Conservation (phyloP, 2,113 vertebrate species). For the Periophthalmus modestus region DNA sequence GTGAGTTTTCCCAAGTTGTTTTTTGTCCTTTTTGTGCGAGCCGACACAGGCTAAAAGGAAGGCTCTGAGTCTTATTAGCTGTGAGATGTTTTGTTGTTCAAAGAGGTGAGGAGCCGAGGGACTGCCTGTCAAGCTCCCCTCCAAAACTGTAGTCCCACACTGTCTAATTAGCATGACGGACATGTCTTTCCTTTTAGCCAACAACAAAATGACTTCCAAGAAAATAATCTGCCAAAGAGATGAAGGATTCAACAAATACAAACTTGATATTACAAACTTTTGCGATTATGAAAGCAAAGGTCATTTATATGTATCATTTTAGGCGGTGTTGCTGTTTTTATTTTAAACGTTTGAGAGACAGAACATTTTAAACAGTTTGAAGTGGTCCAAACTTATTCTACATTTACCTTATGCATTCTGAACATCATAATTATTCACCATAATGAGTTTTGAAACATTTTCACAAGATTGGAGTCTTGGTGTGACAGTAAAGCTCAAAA, state of each 20-base stretch:
- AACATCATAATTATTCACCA: too few species aligned
- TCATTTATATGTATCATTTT: background rate
- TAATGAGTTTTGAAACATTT: too few species aligned
- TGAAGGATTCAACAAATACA: background rate
- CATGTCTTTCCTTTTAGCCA: background rate
- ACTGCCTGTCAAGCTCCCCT: slow-evolving; percentile 2
- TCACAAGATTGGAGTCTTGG: too few species aligned
- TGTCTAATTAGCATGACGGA: slow-evolving; percentile 19
- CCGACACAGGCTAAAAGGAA: background rate
- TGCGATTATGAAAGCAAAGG: background rate
- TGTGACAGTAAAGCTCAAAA: too few species aligned
- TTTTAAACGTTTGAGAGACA: too few species aligned
- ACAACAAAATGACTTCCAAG: background rate
- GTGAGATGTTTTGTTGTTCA: slow-evolving; percentile 14
- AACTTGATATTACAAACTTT: background rate
- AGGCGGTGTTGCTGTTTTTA: too few species aligned
- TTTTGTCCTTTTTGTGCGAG: background rate
- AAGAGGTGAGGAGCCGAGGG: slow-evolving; percentile 7
- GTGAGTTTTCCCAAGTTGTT: background rate
- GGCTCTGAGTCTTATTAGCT: slow-evolving; percentile 1
- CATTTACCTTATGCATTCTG: too few species aligned
- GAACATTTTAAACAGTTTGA: too few species aligned
- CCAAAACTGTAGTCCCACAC: slow-evolving; percentile 12
- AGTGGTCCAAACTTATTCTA: too few species aligned
- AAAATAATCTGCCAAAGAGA: background rate